Percentiles rank a stretch among this genome's conserved stretches.
These are phyloP conservation scores for Agelas oroides DNA, from an alignment of 37 sponge, comb jelly and placozoan genomes.

Conservation along the genomic window DNA sequence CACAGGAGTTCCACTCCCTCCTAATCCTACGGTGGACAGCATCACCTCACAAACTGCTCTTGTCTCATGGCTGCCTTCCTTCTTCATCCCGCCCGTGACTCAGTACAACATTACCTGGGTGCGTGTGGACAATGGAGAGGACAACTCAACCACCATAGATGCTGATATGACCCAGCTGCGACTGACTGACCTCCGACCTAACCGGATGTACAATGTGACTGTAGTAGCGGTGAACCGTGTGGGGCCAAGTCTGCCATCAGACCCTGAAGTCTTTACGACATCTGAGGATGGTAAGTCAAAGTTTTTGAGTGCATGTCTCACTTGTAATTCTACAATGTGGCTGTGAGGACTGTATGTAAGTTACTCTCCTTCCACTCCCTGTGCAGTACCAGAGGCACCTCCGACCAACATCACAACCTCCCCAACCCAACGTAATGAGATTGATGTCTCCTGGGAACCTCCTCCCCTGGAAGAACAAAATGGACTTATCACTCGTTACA, in stretches of 20 bases:
- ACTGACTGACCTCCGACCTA: conserved; percentile 2
- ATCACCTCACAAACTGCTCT: neutral
- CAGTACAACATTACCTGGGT: conserved; percentile 6
- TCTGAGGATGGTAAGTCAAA: conserved; percentile 8
- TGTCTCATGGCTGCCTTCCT: neutral
- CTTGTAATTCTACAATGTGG: neutral
- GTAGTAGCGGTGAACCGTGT: conserved; percentile 15
- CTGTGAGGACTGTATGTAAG: neutral
- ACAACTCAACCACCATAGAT: too few relatives aligned
- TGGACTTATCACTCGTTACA: conserved; percentile 31
- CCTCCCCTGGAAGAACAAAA: neutral
- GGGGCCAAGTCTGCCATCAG: neutral
- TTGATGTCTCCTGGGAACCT: conserved; percentile 21
- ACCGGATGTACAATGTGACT: neutral
- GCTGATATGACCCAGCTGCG: too few relatives aligned
- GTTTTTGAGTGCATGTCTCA: neutral
- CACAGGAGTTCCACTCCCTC: conserved; percentile 26
- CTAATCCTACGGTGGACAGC: neutral
- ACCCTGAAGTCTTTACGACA: conserved; percentile 1
- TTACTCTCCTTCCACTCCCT: neutral
- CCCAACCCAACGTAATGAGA: neutral
- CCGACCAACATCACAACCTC: conserved; percentile 4
- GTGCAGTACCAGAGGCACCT: conserved; percentile 15
- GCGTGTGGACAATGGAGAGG: too few relatives aligned
- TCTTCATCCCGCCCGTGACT: conserved; percentile 34